phyloP scores from a whole-genome alignment of 2,113 vertebrate species.

The Semicossyphus pulcher region DNA sequence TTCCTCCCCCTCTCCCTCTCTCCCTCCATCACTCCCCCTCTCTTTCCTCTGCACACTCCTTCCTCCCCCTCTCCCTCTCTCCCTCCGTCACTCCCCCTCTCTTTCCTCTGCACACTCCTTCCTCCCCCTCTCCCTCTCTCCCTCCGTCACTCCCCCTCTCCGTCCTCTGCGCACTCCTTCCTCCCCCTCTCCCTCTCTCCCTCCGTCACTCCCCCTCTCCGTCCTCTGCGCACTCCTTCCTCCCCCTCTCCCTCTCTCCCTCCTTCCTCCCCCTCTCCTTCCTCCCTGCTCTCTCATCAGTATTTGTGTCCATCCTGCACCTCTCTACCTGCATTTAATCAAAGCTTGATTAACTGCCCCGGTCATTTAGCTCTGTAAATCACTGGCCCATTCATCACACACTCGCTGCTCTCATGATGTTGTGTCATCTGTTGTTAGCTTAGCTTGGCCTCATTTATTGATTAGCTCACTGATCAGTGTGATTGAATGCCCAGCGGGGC shows the following conservation, averaged over 20 bases:
- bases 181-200: neutral
- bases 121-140: neutral
- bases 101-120: too few species aligned
- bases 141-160: neutral
- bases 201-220: neutral
- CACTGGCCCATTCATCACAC: conserved; percentile 3
- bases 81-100: too few species aligned
- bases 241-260: neutral
- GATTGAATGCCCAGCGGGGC: conserved; percentile 12
- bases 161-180: neutral
- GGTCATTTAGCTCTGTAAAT: conserved; percentile 17
- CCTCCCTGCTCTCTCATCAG: neutral
- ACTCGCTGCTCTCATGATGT: conserved; percentile 1
- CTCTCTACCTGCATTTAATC: conserved; percentile 13
- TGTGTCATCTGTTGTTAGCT: conserved; percentile 13
- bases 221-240: neutral
- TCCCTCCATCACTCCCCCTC: too few species aligned
- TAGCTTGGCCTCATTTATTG: conserved; percentile 19
- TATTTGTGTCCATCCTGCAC: neutral
- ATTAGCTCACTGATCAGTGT: conserved; percentile 19
- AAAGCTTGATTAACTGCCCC: conserved; percentile 16
- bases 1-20: too few species aligned
- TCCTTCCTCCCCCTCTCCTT: too few species aligned
- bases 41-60: too few species aligned
- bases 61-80: too few species aligned